Base-by-base conservation (phyloP, 2,888 invertebrate species). In the Cyclophora albipunctata region DNA sequence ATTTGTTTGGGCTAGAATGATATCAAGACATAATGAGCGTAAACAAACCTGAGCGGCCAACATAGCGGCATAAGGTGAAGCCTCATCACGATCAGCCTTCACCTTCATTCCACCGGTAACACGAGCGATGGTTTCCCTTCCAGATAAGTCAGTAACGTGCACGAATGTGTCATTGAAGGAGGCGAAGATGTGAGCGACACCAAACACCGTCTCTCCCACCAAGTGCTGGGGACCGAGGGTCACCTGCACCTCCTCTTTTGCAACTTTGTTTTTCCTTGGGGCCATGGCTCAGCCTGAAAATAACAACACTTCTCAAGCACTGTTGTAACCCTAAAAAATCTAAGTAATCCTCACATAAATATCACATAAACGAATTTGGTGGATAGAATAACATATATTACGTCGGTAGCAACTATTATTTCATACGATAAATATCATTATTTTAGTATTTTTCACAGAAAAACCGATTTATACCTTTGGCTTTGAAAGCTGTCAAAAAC, bases 111-210 rank as follows among this genome's bases (percentile, higher is more conserved):
- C 97, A 70, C 97, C 97, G 66, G 99, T 99, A 49, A 99, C 97
- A 75, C 99, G 91, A 62, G 96, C 95, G 72, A 96, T 96, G 7
- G 96, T 96, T 93, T 96, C 96, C 75, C 96, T 94, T 66, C 99
- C 99, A 53, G 99, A 99, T 72, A 99, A 91, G 90, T 99, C 99
- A 7, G 99, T 99, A 58, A 99, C 98, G 90, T 99, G 99, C 46
- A 99, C 99, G 82, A 99, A 99, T 49, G 99, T 99, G 84, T 99
- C 99, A 79, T 99, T 99, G 92, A 99, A 99, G 67, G 98, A 98
- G 64, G 99, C 99, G 79, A 97, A 99, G 76, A 99, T 99, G 90
- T 99, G 99, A 57, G 99, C 99, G 33, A 99, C 99, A 53, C 99
- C 99, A 78, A 99, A 99, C 53, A 99, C 98, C 67, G 95, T 94